Conservation (phyloP, 2,797 vertebrate species). For the Acrocephalus scirpaceus region DNA sequence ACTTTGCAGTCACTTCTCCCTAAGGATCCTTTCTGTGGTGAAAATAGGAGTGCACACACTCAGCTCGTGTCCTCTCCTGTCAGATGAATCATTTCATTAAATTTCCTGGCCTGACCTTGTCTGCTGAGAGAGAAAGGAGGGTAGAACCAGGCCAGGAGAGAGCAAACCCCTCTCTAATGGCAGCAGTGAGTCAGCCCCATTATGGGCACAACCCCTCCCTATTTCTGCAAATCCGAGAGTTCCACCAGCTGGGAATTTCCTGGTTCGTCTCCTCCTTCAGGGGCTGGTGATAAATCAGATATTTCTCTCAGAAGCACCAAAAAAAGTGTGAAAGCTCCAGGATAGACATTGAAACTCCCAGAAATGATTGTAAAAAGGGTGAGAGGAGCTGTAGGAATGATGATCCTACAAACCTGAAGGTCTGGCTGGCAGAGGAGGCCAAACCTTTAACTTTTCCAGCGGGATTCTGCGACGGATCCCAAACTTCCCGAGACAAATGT, state of each 20-base stretch:
- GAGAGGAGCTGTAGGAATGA: background rate
- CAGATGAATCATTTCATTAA: background rate
- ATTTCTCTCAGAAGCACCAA: background rate
- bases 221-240: background rate
- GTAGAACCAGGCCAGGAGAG: background rate
- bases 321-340: background rate
- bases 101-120: background rate
- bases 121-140: background rate
- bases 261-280: background rate
- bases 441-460: slow-evolving; percentile 6
- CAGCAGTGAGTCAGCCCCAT: background rate
- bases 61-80: background rate
- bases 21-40: background rate
- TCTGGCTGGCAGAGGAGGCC: background rate
- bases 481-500: background rate
- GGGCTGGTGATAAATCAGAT: background rate
- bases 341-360: fast-evolving
- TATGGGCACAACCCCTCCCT: background rate
- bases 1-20: background rate
- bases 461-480: background rate
- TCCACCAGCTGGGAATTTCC: background rate
- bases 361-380: background rate
- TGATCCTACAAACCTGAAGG: background rate
- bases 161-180: background rate
- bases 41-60: background rate